Percentiles rank a stretch among this genome's conserved stretches.
These are phyloP conservation scores for Coranthus polyacanthus DNA, from an alignment of 2,797 vertebrate species.

Conservation along the genomic window DNA sequence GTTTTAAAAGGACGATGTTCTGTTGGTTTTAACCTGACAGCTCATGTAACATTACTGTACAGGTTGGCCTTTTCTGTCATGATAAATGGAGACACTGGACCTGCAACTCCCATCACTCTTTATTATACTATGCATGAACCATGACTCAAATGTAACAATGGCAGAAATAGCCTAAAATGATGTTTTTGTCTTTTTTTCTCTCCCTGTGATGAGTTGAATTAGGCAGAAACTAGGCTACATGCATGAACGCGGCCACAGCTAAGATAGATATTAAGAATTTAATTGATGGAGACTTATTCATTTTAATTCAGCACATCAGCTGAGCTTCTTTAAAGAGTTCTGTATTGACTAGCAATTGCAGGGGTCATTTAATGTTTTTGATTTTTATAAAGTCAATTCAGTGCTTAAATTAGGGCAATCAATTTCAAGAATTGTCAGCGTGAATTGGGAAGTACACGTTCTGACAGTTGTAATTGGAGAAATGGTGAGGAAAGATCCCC, in stretches of 20 bases:
- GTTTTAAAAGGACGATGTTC: conserved; percentile 9
- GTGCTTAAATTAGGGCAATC: conserved; percentile 56
- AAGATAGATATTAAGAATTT: conserved; percentile 34
- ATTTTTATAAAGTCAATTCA: conserved; percentile 38
- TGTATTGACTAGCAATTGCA: conserved; percentile 37
- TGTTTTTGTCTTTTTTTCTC: conserved; percentile 32
- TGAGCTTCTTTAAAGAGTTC: conserved; percentile 20
- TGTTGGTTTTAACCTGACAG: conserved; percentile 32
- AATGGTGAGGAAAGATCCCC: conserved; percentile 49
- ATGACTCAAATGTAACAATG: conserved; percentile 34
- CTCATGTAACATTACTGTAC: conserved; percentile 37
- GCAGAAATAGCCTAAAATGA: conserved; percentile 29
- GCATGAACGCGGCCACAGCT: conserved; percentile 33
- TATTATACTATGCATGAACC: conserved; percentile 57
- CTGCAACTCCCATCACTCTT: conserved; percentile 57
- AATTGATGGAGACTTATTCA: conserved; percentile 29
- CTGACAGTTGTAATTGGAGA: conserved; percentile 54
- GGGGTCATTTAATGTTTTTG: conserved; percentile 28
- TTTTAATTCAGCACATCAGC: conserved; percentile 40
- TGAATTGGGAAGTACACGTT: conserved; percentile 56
- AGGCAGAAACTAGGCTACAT: conserved; percentile 30
- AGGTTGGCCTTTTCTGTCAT: conserved; percentile 44
- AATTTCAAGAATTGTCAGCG: conserved; percentile 50
- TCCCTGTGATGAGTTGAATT: conserved; percentile 50
- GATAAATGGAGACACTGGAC: conserved; percentile 37